A percentile compares a stretch with the other conserved stretches of the same genome.
Evolutionary conservation across 1,140 invertebrate genomes (phyloP).

Genomic region (Drosophila bifasciata): DNA sequence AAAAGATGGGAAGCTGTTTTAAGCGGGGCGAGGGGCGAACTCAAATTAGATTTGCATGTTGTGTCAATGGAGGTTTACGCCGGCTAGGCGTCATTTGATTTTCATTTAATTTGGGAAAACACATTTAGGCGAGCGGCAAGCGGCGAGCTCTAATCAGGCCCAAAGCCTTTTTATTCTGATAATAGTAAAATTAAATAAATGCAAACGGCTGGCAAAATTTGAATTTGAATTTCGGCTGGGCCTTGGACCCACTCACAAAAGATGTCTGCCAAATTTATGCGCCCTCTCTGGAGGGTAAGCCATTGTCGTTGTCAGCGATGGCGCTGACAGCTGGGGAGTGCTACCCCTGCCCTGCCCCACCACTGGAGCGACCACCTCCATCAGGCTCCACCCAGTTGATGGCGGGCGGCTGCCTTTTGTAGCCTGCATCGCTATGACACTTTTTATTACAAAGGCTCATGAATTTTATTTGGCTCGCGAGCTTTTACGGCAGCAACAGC

Average conservation of each 20-base stretch:
- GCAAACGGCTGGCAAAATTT: slow-evolving; percentile 73
- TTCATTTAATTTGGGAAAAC: slow-evolving; percentile 68
- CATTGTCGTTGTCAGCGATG: slow-evolving; percentile 69
- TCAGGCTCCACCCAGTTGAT: slow-evolving; percentile 23
- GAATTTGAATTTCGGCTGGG: slow-evolving; percentile 36
- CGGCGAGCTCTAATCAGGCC: slow-evolving; percentile 68
- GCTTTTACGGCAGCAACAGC: slow-evolving; percentile 58
- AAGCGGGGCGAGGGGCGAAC: slow-evolving; percentile 21
- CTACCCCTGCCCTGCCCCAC: slow-evolving; percentile 2
- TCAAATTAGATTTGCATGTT: slow-evolving; percentile 68
- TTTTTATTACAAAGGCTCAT: slow-evolving; percentile 80
- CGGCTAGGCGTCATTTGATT: slow-evolving; percentile 48
- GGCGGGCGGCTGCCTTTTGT: slow-evolving; percentile 52
- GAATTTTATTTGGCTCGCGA: slow-evolving; percentile 74
- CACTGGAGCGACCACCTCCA: not conserved
- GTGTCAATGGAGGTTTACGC: slow-evolving; percentile 44
- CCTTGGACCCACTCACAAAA: slow-evolving; percentile 48
- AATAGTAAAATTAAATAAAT: slow-evolving; percentile 81
- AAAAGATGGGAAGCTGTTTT: slow-evolving; percentile 46
- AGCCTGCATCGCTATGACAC: slow-evolving; percentile 57
- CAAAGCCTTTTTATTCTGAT: slow-evolving; percentile 80
- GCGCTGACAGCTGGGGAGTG: slow-evolving; percentile 61
- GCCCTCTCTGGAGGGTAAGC: slow-evolving; percentile 54
- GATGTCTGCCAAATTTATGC: slow-evolving; percentile 70
- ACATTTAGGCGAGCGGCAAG: slow-evolving; percentile 37